Evolutionary conservation across 92 coral and sea anemone genomes (phyloP), one percentile per base, ranked within the genome.

Genomic region (Diadumene lineata): DNA sequence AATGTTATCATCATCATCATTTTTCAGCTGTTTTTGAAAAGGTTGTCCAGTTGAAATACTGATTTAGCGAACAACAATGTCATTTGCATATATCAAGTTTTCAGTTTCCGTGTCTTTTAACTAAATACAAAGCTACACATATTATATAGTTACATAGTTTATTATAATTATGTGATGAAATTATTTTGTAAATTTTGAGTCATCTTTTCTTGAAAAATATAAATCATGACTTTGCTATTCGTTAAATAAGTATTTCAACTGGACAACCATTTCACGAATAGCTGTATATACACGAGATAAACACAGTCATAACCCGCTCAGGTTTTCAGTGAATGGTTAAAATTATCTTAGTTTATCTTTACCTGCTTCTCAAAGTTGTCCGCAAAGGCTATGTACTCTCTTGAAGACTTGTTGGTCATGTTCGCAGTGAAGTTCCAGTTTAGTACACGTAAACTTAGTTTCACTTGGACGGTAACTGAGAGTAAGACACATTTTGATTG

Each of bases 341-440:
- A 6, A 4, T 4, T 13, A 4, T 38, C 48, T 4, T 38, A 38
- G 48, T 38, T 18, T 25, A 11, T 57, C 23, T 29, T 24, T 57
- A 89, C 93, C 90, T 76, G 87, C 33, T 16, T 1, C 11, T 76
- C 43, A 30, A 89, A 86, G 30, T 85, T 78, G 2, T 21, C 1
- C 38, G 66, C 87, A 15, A 80, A 76, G 9, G 16, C 55, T 48
- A 44, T 77, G 73, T 72, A 88, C 7, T 23, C 72, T 6, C 16
- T 8, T 21, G 87, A 72, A 4, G 82, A 44, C 31, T 89, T 85
- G 80, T 89, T 78, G 50, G 83, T 27, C n/a, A 89, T 64, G 17
- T 81, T 79, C 0, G 74, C 64, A 0, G 83, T 77, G 77, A 58
- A 89, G 30, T 57, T 60, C 74, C 84, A 80, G 61, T 85, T 85